Base-by-base conservation (phyloP, 2,888 invertebrate species). In the Germaria angustata region DNA sequence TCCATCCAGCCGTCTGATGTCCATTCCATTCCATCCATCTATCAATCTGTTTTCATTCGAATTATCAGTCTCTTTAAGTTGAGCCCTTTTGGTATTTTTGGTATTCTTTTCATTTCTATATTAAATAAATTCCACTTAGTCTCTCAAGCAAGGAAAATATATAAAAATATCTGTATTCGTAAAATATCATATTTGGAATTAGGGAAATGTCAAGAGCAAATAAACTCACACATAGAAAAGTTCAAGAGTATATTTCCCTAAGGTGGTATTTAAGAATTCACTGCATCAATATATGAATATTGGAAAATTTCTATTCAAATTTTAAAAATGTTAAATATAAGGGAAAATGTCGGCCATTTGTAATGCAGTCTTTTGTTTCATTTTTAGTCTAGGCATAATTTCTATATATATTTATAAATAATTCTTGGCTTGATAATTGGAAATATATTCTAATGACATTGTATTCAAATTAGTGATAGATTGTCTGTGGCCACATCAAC, bases 281-380 rank as follows among this genome's bases (percentile, higher is more conserved):
- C 9, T 36, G 24, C 17, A 7, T 71, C 34, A 53, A 41, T 44
- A 24, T n/a, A 55, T n/a, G n/a, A 11, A 32, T 28, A 9, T 28
- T 15, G 55, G n/a, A 34, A 39, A 24, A 24, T 69, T 69, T 69
- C 15, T 28, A 53, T 39, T 75, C 59, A 81, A 69, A 32, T 75
- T 68, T 81, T 55, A 55, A 69, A 77, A 73, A 44, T 79, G 75
- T 79, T 82, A 75, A 81, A 59, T 69, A 80, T 17, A 66, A 36
- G 51, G 13, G 8, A 76, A 68, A 71, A 80, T 72, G 84, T 84
- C 13, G 51, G 24, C 24, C 13, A 51, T 24, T 51, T n/a, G n/a
- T 51, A 13, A 55, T 6, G 55, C 32, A 55, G 4, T 17, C 1
- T 15, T n/a, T 5, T 1, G 5, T 5, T 15, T 3, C 9, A 2